Evolutionary conservation across 37 sponge, comb jelly and placozoan genomes (phyloP), one percentile per base, ranked within the genome.

Genomic region (Halisarca cf. caerulea): DNA sequence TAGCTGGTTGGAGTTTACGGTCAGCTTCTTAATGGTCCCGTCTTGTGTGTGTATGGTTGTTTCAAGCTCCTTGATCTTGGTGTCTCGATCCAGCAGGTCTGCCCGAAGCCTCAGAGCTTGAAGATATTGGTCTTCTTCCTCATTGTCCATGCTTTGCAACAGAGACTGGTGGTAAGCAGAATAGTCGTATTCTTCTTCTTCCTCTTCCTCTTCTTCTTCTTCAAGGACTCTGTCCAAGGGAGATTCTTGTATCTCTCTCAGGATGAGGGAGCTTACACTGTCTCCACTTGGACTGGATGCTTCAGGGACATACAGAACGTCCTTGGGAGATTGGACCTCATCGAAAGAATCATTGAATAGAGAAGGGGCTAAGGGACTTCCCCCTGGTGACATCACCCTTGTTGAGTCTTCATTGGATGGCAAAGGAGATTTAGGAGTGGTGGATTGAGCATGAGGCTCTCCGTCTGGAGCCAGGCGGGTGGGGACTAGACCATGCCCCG

Each of bases 141-240:
- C 86, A 60, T 82, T 53, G 54, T 86, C 86, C 45, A 14, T 37
- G 30, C 37, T 70, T 21, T 82, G 47, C 34, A 39, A 69, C 0
- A 58, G 28, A 8, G 62, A 21, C 30, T 86, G 70, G 39, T 86
- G 69, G 27, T 80, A 64, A 4, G 86, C 78, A 3, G 82, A 78
- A 69, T 24, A 70, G 83, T 86, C 82, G 45, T 86, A 68, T 1
- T 90, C 79, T 3, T 66, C 35, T 18, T 82, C 90, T 62, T 51
- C 59, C 66, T 66, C 62, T 2, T 77, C 18, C 2, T 79, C 36
- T 18, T 85, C 82, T 39, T 84, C 14, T 42, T 81, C 85, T 21
- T 30, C 20, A 15, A 40, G 36, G 0, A 74, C 70, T 7, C 43
- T 77, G 34, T 83, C 79, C 17, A 90, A 60, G 38, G 55, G 79